Percentiles rank a stretch among this genome's conserved stretches.
Conservation (phyloP, 2,797 vertebrate genomes). For the Dendrocincla fuliginosa region DNA sequence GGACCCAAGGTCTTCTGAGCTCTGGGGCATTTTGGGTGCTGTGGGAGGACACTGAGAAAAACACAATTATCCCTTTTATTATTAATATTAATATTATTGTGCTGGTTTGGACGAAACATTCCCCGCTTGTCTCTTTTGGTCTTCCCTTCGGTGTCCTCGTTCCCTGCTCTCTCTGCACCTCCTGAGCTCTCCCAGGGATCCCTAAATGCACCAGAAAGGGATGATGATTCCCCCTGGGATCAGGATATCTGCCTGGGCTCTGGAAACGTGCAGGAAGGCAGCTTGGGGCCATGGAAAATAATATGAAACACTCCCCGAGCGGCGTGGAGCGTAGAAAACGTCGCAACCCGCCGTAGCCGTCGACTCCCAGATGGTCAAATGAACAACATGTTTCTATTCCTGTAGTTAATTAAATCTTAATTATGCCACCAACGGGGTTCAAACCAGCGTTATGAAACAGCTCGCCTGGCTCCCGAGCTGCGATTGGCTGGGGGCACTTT, state of each 20-base stretch:
- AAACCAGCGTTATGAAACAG: constrained; percentile 71
- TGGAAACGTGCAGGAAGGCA: constrained; percentile 29
- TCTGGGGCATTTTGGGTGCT: neutral
- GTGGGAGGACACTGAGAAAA: neutral
- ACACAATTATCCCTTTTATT: neutral
- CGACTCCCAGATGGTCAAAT: constrained; percentile 35
- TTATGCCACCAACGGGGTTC: constrained; percentile 68
- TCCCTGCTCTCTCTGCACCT: neutral
- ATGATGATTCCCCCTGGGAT: constrained; percentile 24
- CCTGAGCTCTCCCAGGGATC: neutral
- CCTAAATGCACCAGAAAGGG: constrained; percentile 38
- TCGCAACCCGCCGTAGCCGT: neutral
- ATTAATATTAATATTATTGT: neutral
- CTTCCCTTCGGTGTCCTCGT: neutral
- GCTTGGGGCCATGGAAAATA: constrained; percentile 59
- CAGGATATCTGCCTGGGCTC: constrained; percentile 44
- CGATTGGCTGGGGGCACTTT: constrained; percentile 62
- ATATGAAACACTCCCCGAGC: constrained; percentile 57
- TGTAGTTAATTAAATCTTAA: constrained; percentile 58
- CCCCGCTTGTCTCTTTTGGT: neutral
- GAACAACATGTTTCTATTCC: constrained; percentile 64
- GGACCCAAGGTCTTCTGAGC: neutral
- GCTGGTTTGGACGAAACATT: neutral
- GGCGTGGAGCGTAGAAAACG: constrained; percentile 26
- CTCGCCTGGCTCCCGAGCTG: constrained; percentile 40